Conservation (phyloP, 2,888 invertebrate species). For the Hypena proboscidalis region DNA sequence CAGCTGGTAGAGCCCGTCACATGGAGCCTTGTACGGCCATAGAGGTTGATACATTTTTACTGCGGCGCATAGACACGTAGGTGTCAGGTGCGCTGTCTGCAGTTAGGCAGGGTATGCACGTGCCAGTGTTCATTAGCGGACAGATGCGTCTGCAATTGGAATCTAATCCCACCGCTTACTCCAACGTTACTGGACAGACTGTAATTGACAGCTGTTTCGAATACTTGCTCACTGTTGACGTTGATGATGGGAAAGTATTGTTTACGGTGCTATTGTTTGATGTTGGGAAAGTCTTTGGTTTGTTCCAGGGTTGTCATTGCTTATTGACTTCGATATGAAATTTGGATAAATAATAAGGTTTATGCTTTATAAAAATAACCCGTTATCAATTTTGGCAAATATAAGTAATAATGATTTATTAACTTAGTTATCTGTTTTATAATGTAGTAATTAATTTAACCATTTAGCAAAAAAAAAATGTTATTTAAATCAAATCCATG, state of each 20-base stretch:
- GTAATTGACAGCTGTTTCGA: conserved; percentile 63
- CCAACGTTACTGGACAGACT: conserved; percentile 51
- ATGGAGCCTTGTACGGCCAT: no score
- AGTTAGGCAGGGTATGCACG: conserved; percentile 54
- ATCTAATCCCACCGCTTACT: conserved; percentile 68
- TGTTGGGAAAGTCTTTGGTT: conserved; percentile 3
- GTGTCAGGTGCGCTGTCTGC: conserved; percentile 51
- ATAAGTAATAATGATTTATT: no score
- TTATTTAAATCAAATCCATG: no score
- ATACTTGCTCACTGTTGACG: conserved; percentile 44
- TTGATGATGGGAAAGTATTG: conserved; percentile 18
- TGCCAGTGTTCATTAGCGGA: conserved; percentile 65
- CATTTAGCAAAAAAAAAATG: no score
- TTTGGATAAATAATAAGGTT: no score
- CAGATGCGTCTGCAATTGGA: conserved; percentile 71
- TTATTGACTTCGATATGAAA: background rate
- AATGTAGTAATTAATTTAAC: no score
- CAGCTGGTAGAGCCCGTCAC: no score
- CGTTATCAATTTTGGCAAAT: no score
- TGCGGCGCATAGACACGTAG: conserved; percentile 47
- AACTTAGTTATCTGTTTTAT: no score
- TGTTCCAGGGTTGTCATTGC: background rate
- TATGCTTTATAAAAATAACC: no score
- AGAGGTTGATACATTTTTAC: conserved; percentile 26
- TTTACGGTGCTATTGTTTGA: conserved; percentile 6